phyloP scores from a whole-genome alignment of 2,113 vertebrate genomes.

The Cyprinus carpio region DNA sequence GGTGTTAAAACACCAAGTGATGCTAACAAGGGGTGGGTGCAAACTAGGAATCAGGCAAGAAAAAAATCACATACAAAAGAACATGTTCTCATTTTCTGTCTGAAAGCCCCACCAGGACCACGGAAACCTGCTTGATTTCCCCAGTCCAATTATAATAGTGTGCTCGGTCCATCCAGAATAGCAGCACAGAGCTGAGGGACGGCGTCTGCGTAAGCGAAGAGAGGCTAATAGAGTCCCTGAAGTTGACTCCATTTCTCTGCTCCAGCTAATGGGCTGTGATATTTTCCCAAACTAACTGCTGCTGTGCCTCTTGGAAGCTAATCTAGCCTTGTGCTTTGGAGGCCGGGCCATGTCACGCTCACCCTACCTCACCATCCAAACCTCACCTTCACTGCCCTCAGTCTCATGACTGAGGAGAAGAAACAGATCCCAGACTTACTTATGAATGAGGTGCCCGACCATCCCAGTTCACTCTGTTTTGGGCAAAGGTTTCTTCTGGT shows the following conservation, averaged over 20 bases:
- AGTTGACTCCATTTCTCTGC: slow-evolving; percentile 92
- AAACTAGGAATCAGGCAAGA: slow-evolving; percentile 1
- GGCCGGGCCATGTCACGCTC: slow-evolving; percentile 56
- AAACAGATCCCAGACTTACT: background rate
- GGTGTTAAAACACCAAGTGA: slow-evolving; percentile 65
- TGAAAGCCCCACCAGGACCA: slow-evolving; percentile 80
- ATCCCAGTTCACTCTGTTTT: slow-evolving; percentile 72
- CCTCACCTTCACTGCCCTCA: slow-evolving; percentile 45
- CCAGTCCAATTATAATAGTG: slow-evolving; percentile 93
- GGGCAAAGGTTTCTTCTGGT: slow-evolving; percentile 66
- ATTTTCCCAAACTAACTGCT: slow-evolving; percentile 85
- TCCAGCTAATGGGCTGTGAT: slow-evolving; percentile 94
- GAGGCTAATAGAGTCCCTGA: slow-evolving; percentile 93
- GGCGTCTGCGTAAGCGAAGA: slow-evolving; percentile 84
- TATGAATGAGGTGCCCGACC: slow-evolving; percentile 19
- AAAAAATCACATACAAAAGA: slow-evolving; percentile 69
- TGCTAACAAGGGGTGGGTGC: slow-evolving; percentile 65
- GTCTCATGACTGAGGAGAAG: slow-evolving; percentile 54
- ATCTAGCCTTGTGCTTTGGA: slow-evolving; percentile 72
- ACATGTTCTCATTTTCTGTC: slow-evolving; percentile 79
- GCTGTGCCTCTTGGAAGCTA: slow-evolving; percentile 79
- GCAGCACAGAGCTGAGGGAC: slow-evolving; percentile 82
- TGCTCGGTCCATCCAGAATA: slow-evolving; percentile 84
- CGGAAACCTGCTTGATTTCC: slow-evolving; percentile 93
- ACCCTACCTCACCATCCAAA: slow-evolving; percentile 62